These are phyloP conservation scores for Bombus difficillimus DNA, from an alignment of 1,140 invertebrate species.

Conservation along the genomic window DNA sequence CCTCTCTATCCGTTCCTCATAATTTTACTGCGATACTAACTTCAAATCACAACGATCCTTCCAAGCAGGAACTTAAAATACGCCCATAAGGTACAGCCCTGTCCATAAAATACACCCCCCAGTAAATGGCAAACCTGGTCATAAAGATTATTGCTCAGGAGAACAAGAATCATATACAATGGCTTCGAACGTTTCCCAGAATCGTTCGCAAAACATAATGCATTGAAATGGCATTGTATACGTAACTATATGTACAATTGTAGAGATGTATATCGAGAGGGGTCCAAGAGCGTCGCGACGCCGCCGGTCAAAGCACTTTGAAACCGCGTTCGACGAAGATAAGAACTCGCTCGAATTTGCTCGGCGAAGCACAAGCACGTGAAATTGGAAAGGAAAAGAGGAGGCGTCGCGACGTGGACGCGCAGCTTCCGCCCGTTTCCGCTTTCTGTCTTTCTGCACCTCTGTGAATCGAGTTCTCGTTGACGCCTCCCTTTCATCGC, in stretches of 20 bases:
- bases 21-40: too few relatives aligned
- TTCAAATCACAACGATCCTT: too few relatives aligned
- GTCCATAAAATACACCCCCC: too few relatives aligned
- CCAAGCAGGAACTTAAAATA: too few relatives aligned
- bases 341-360: conserved; percentile 45
- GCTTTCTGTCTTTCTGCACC: conserved; percentile 19
- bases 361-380: conserved; percentile 36
- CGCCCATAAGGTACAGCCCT: too few relatives aligned
- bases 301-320: conserved; percentile 7
- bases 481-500: conserved; percentile 17
- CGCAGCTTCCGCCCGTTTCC: conserved; percentile 11
- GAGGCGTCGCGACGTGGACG: neutral
- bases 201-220: too few relatives aligned
- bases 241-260: neutral
- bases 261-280: conserved; percentile 16
- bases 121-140: too few relatives aligned
- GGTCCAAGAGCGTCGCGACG: conserved; percentile 22
- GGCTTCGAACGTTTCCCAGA: too few relatives aligned
- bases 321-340: conserved; percentile 29
- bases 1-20: too few relatives aligned
- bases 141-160: too few relatives aligned
- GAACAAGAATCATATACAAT: too few relatives aligned
- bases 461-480: conserved; percentile 32
- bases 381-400: conserved; percentile 52
- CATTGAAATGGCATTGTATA: neutral